These are phyloP conservation scores for Sceliomorpha sp. DNA, from an alignment of 2,888 invertebrate genomes.

Conservation along the genomic window DNA sequence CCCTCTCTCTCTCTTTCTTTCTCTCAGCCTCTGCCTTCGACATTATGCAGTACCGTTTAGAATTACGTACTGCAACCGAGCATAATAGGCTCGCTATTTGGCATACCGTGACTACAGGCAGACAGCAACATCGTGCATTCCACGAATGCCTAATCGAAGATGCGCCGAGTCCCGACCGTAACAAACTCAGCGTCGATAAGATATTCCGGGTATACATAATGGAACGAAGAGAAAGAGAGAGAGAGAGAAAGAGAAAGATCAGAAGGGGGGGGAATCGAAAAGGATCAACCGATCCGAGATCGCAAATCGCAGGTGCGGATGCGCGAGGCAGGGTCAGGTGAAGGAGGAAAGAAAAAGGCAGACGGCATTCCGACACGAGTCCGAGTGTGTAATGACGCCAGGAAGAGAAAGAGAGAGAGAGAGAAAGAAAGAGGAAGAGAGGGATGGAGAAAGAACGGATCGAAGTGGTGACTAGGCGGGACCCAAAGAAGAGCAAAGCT, in stretches of 20 bases:
- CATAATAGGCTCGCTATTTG: slow-evolving; percentile 16
- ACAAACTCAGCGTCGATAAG: slow-evolving; percentile 49
- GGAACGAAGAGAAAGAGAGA: slow-evolving; percentile 38
- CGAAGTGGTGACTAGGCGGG: not conserved
- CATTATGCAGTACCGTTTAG: not conserved
- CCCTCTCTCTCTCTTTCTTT: no score
- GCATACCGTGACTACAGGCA: slow-evolving; percentile 11
- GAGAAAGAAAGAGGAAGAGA: no score
- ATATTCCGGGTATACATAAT: slow-evolving; percentile 54
- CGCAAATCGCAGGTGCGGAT: slow-evolving; percentile 56
- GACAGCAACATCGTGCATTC: slow-evolving; percentile 55
- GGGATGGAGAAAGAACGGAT: slow-evolving; percentile 37
- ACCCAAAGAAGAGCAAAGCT: slow-evolving; percentile 7
- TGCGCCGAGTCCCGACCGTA: slow-evolving; percentile 36
- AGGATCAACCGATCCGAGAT: slow-evolving; percentile 45
- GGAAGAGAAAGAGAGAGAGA: not conserved
- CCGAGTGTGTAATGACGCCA: slow-evolving; percentile 19
- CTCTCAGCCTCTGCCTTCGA: no score
- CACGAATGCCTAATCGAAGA: slow-evolving; percentile 56
- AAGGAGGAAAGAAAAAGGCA: slow-evolving; percentile 43
- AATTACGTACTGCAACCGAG: slow-evolving; percentile 5
- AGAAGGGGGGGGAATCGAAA: slow-evolving; percentile 20
- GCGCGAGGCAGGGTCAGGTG: slow-evolving; percentile 42
- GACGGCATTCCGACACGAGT: slow-evolving; percentile 65
- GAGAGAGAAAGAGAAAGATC: slow-evolving; percentile 19